These are phyloP conservation scores for Huso huso DNA, from an alignment of 2,797 vertebrate species.

Conservation along the genomic window DNA sequence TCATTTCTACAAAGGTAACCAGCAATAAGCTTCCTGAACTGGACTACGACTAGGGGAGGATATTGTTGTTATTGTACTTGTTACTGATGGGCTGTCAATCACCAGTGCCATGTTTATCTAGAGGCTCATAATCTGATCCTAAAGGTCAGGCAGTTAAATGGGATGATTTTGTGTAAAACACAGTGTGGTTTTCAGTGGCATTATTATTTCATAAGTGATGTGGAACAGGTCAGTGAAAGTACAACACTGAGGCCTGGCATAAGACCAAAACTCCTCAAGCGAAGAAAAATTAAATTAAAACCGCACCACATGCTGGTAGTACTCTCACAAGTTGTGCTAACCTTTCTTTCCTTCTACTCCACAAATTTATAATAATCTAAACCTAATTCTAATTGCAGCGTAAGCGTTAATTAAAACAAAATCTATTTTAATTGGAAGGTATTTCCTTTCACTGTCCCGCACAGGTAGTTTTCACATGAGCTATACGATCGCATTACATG, in stretches of 20 bases:
- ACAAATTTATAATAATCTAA: constrained; percentile 24
- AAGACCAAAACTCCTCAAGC: constrained; percentile 42
- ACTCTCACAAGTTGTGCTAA: constrained; percentile 19
- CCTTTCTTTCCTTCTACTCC: constrained; percentile 23
- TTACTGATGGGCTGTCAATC: not conserved
- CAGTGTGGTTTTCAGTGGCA: constrained; percentile 18
- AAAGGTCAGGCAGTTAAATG: not conserved
- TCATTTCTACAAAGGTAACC: too few relatives aligned
- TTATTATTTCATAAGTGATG: constrained; percentile 39
- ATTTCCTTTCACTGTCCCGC: constrained; percentile 22
- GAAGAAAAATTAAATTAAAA: constrained; percentile 45
- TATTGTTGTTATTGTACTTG: not conserved
- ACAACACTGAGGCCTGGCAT: constrained; percentile 45
- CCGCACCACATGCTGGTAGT: constrained; percentile 35
- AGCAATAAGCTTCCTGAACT: too few relatives aligned
- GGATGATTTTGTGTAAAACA: not conserved
- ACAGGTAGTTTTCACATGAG: constrained; percentile 10
- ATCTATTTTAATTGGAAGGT: constrained; percentile 22
- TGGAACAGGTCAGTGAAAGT: constrained; percentile 38
- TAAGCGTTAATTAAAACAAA: constrained; percentile 23
- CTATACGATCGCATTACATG: constrained; percentile 4
- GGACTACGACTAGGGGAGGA: too few relatives aligned
- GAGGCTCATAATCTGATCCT: not conserved
- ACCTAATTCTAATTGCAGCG: constrained; percentile 26
- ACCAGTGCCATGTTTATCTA: not conserved